phyloP scores from a whole-genome alignment of 2,888 invertebrate species.

The Thysanoteuthis rhombus region DNA sequence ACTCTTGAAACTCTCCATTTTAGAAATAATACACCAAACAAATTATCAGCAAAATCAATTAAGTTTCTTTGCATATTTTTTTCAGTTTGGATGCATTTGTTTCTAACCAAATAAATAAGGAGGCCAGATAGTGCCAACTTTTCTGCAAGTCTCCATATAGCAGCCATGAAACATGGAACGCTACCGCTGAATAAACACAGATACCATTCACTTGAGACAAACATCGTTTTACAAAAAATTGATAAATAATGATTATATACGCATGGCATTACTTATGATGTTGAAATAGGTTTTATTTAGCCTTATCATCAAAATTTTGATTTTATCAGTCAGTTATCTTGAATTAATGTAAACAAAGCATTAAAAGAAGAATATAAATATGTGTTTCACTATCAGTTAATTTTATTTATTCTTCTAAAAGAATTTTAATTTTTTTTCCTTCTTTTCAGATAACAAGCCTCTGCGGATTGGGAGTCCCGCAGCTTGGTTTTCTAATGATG shows the following conservation, averaged over 20 bases:
- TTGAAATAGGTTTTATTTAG: too few species aligned
- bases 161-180: not conserved
- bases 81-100: not conserved
- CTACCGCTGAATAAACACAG: not conserved
- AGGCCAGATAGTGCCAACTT: not conserved
- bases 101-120: not conserved
- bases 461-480: constrained; percentile 18
- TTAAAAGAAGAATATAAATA: too few species aligned
- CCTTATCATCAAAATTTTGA: too few species aligned
- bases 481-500: constrained; percentile 27
- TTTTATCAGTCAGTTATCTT: too few species aligned
- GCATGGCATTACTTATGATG: too few species aligned
- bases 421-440: not conserved
- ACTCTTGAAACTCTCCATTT: not conserved
- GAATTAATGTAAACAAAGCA: too few species aligned
- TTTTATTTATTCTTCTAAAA: too few species aligned
- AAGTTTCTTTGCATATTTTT: too few species aligned
- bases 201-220: not conserved
- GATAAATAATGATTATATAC: not conserved
- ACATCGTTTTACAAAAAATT: not conserved
- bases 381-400: too few species aligned
- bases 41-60: too few species aligned
- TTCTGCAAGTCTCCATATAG: not conserved
- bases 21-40: not conserved
- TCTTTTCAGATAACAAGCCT: constrained; percentile 21